These are phyloP conservation scores for Athalia circularis DNA, from an alignment of 2,888 invertebrate species.

Conservation along the genomic window DNA sequence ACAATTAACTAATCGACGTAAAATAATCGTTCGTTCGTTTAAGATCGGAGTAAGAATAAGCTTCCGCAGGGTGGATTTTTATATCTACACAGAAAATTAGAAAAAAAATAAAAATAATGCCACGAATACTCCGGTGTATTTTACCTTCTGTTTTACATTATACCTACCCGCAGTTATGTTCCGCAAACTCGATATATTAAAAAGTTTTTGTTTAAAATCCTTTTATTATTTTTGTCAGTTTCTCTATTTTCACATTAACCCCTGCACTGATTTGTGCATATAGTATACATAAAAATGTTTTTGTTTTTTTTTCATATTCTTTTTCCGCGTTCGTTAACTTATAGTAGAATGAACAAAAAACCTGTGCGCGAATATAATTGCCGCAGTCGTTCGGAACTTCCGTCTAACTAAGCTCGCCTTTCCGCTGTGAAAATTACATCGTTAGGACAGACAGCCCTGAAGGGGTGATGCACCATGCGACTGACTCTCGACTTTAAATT, in stretches of 20 bases:
- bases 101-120: neutral
- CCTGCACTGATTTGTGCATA: no score
- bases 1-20: conserved; percentile 7
- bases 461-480: no score
- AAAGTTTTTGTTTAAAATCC: no score
- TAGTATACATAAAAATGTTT: no score
- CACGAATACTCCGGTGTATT: neutral
- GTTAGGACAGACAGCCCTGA: conserved; percentile 18
- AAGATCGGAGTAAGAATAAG: neutral
- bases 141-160: no score
- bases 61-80: neutral
- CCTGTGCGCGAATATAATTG: conserved; percentile 16
- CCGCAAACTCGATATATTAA: no score
- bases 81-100: neutral
- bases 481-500: no score
- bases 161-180: no score
- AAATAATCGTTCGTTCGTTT: neutral
- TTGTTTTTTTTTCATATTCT: neutral
- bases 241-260: no score
- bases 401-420: conserved; percentile 31
- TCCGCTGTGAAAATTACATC: conserved; percentile 35
- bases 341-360: neutral
- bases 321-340: neutral
- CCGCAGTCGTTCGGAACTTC: conserved; percentile 34
- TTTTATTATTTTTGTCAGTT: no score